phyloP scores from a whole-genome alignment of 2,113 vertebrate genomes.

The Onychorhynchus coronatus region DNA sequence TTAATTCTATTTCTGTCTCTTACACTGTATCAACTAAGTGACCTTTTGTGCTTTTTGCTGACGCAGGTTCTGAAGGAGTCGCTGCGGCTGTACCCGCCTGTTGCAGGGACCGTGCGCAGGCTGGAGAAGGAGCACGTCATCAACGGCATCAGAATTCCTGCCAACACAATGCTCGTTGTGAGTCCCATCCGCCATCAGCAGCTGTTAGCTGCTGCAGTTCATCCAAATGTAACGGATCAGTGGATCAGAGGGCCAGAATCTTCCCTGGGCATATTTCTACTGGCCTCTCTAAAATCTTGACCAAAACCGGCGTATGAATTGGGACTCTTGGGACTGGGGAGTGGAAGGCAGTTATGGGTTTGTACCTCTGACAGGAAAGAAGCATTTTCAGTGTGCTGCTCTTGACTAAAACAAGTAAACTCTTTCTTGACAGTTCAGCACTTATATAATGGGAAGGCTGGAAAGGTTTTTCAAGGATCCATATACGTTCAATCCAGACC shows the following conservation, averaged over 20 bases:
- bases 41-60: not conserved
- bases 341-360: not conserved
- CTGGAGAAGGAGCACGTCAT: slow-evolving; percentile 74
- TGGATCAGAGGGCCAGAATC: not conserved
- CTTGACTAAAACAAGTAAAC: not conserved
- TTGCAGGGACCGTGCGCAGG: slow-evolving; percentile 77
- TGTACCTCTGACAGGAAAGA: not conserved
- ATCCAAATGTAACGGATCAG: not conserved
- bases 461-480: slow-evolving; percentile 88
- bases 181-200: not conserved
- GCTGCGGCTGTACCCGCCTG: slow-evolving; percentile 82
- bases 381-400: not conserved
- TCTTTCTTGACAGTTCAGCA: slow-evolving; percentile 77
- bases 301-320: not conserved
- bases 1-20: not conserved
- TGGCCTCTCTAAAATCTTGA: not conserved
- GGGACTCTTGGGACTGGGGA: not conserved
- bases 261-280: not conserved
- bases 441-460: slow-evolving; percentile 80
- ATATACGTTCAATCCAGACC: slow-evolving; percentile 87
- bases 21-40: not conserved
- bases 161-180: slow-evolving; percentile 58
- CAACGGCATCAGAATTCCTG: slow-evolving; percentile 77
- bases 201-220: not conserved
- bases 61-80: slow-evolving; percentile 88